These are phyloP conservation scores for Chlorodrepanis virens DNA, from an alignment of 2,113 vertebrate genomes.

Conservation along the genomic window DNA sequence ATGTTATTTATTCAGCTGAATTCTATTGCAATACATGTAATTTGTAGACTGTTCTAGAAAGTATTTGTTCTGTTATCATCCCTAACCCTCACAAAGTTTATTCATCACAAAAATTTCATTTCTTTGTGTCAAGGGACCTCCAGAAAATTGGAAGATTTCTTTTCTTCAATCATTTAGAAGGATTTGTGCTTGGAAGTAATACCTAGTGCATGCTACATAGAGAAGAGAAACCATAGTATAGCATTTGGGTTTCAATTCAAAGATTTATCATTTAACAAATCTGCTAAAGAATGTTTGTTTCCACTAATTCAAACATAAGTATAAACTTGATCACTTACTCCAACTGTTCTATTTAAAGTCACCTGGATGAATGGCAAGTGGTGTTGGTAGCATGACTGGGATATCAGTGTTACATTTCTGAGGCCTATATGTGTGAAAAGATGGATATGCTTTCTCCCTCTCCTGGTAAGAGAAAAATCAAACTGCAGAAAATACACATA, in stretches of 20 bases:
- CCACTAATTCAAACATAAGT: not conserved
- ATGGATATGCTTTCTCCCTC: rapidly evolving
- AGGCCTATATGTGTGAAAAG: not conserved
- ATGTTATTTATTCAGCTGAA: slow-evolving; percentile 50
- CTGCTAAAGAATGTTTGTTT: not conserved
- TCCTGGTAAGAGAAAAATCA: not conserved
- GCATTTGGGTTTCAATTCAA: not conserved
- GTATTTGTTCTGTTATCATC: not conserved
- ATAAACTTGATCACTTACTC: not conserved
- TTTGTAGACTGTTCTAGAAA: not conserved
- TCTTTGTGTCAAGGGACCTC: not conserved
- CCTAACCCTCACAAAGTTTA: not conserved
- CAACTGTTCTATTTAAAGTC: not conserved
- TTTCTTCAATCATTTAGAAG: not conserved
- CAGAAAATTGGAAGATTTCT: not conserved
- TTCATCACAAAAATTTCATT: not conserved
- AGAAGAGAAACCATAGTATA: not conserved
- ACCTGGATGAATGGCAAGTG: not conserved
- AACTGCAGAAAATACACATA: not conserved
- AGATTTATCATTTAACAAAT: not conserved
- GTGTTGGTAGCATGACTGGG: not conserved
- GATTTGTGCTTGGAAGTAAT: not conserved
- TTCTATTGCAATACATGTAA: not conserved
- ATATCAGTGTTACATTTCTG: rapidly evolving
- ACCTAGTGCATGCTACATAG: not conserved